Conservation (phyloP, 2,888 invertebrate genomes). For the Unio delphinus region DNA sequence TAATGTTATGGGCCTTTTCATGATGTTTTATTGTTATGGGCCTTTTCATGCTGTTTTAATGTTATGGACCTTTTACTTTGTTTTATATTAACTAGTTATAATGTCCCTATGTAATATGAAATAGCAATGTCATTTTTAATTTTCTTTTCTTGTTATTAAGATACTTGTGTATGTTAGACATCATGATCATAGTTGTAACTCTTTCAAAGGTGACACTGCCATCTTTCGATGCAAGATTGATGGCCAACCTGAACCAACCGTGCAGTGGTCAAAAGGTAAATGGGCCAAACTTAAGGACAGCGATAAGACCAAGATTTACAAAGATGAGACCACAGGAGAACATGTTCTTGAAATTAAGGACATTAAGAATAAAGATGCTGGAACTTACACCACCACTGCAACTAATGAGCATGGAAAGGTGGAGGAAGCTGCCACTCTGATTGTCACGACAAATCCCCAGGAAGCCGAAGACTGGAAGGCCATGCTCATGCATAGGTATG, state of each 20-base stretch:
- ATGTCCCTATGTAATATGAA: too few relatives aligned
- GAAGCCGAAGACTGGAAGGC: constrained; percentile 70
- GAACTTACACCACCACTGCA: constrained; percentile 69
- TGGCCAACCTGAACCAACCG: constrained; percentile 67
- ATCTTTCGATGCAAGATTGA: constrained; percentile 67
- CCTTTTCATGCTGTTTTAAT: too few relatives aligned
- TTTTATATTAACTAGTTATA: too few relatives aligned
- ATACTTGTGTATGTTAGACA: too few relatives aligned
- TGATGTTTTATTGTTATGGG: too few relatives aligned
- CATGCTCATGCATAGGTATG: constrained; percentile 66
- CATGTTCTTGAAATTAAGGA: constrained; percentile 66
- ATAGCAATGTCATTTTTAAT: too few relatives aligned
- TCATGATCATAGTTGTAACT: too few relatives aligned
- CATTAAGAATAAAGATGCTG: constrained; percentile 67
- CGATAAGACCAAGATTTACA: constrained; percentile 57
- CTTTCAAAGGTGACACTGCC: constrained; percentile 56
- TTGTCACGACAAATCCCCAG: constrained; percentile 68
- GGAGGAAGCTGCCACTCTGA: constrained; percentile 68
- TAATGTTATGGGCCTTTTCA: too few relatives aligned
- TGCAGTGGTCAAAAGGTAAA: constrained; percentile 71
- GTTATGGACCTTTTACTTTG: too few relatives aligned
- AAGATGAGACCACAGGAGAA: constrained; percentile 60
- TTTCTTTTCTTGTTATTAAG: too few relatives aligned
- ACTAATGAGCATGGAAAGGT: constrained; percentile 68
- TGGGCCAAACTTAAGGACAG: constrained; percentile 67